Percentiles rank a stretch among this genome's conserved stretches.
These are phyloP conservation scores for Stratiomys singularior DNA, from an alignment of 2,888 invertebrate genomes.

Conservation along the genomic window DNA sequence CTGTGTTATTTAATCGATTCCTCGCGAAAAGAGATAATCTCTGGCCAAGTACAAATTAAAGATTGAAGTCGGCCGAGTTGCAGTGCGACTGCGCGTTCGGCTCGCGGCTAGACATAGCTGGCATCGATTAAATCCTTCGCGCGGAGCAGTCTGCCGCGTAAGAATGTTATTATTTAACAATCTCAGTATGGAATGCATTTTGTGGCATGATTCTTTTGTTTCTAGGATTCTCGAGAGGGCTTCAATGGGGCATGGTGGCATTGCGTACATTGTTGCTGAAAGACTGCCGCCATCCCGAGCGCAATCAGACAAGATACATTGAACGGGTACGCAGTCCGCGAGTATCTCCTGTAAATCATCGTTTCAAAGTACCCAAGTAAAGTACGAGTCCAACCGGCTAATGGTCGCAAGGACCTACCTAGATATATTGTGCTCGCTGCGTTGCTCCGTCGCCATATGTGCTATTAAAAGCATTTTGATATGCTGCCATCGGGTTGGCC, in stretches of 20 bases:
- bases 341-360: conserved; percentile 3
- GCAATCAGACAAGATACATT: background rate
- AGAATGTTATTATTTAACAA: conserved; percentile 35
- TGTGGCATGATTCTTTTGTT: conserved; percentile 33
- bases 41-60: conserved; percentile 16
- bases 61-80: conserved; percentile 7
- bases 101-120: conserved; percentile 5
- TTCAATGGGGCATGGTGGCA: conserved; percentile 28
- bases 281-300: background rate
- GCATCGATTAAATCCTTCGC: conserved; percentile 28
- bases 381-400: background rate
- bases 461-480: background rate
- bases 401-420: background rate
- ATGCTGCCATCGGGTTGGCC: too few relatives aligned
- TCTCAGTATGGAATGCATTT: conserved; percentile 28
- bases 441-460: background rate
- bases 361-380: background rate
- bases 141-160: background rate
- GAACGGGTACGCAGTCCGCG: too few relatives aligned
- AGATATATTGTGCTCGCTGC: background rate
- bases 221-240: conserved; percentile 15
- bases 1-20: conserved; percentile 38
- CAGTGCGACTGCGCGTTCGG: background rate
- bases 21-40: conserved; percentile 32
- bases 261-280: conserved; percentile 34